phyloP scores from a whole-genome alignment of 2,888 invertebrate species.

The Lycocerus yunnanus region DNA sequence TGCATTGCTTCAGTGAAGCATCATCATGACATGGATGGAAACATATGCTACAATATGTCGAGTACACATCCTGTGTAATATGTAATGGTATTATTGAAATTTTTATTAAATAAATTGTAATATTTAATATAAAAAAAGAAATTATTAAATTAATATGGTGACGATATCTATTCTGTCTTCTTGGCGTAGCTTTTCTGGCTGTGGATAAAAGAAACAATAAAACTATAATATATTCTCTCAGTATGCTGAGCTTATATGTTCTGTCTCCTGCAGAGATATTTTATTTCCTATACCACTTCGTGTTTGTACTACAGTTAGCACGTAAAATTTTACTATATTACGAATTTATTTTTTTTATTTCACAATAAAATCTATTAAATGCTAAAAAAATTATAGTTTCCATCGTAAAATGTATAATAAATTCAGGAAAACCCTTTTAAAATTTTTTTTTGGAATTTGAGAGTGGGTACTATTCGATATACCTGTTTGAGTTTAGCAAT shows the following conservation, averaged over 20 bases:
- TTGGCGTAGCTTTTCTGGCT: not conserved
- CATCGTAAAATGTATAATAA: not conserved
- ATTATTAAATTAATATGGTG: not conserved
- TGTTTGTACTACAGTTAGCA: not conserved
- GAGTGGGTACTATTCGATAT: not conserved
- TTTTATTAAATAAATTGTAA: not conserved
- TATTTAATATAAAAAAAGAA: not conserved
- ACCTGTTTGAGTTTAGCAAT: not conserved
- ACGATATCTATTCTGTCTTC: not conserved
- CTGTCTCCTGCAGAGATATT: constrained; percentile 3
- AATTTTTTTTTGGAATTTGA: not conserved
- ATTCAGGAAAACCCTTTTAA: not conserved
- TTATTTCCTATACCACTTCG: not conserved
- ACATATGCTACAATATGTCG: not conserved
- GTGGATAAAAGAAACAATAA: not conserved
- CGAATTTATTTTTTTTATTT: not conserved
- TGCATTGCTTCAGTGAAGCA: not conserved
- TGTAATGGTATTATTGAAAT: not conserved
- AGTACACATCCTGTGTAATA: no score
- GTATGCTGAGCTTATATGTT: constrained; percentile 1
- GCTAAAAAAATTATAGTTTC: not conserved
- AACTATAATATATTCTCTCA: not conserved
- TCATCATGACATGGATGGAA: not conserved
- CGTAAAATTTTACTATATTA: not conserved
- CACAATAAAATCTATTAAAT: not conserved